Conservation (phyloP, 2,113 vertebrate genomes). For the Piaya cayana region DNA sequence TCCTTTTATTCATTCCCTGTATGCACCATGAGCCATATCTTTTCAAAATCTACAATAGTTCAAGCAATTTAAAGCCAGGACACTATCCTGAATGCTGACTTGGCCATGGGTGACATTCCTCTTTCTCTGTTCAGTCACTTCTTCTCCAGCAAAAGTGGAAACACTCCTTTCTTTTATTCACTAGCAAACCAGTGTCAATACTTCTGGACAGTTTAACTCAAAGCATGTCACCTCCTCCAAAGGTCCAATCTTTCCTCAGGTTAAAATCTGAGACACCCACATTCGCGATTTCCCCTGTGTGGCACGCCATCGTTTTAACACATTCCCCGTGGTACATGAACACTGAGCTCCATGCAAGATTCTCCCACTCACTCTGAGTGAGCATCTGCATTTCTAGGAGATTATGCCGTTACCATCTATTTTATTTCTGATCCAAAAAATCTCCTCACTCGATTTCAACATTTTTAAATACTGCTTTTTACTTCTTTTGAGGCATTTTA, state of each 20-base stretch:
- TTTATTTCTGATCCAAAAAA: conserved; percentile 58
- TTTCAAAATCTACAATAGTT: neutral
- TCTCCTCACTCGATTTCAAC: conserved; percentile 11
- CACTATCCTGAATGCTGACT: neutral
- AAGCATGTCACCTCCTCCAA: conserved; percentile 1
- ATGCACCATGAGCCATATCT: neutral
- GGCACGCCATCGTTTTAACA: conserved; percentile 3
- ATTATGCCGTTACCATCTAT: conserved; percentile 34
- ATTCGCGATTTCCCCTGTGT: neutral
- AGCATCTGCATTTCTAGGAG: conserved; percentile 48
- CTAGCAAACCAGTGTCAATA: neutral
- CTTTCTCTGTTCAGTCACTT: neutral
- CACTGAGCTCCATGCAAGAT: conserved; percentile 10
- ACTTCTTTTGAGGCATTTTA: conserved; percentile 20
- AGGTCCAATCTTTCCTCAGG: neutral
- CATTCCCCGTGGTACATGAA: conserved; percentile 39
- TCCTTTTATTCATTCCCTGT: neutral
- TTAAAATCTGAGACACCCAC: conserved; percentile 26
- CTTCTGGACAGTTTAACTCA: conserved; percentile 11
- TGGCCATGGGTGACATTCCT: neutral
- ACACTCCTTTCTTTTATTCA: neutral
- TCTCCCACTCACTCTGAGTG: conserved; percentile 65
- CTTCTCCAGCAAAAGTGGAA: neutral
- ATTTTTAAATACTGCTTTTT: conserved; percentile 49
- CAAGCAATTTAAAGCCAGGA: neutral